phyloP scores from a whole-genome alignment of 2,113 vertebrate species.

The Petromus typicus region DNA sequence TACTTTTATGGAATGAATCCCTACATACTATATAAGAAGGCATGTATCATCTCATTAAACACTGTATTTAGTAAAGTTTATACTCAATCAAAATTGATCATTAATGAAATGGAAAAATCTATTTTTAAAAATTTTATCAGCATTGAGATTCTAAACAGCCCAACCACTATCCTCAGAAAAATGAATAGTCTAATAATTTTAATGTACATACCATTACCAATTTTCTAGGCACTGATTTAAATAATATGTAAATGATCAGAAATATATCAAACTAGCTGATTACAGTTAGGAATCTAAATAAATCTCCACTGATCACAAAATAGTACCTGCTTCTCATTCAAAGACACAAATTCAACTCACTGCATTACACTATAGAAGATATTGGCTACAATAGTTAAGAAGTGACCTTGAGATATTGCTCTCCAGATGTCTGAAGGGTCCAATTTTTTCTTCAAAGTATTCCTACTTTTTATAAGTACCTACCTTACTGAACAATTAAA shows the following conservation, averaged over 20 bases:
- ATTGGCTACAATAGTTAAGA: not conserved
- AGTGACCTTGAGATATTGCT: slow-evolving; percentile 59
- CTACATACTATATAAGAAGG: slow-evolving; percentile 12
- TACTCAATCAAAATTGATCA: slow-evolving; percentile 62
- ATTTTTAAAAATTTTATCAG: slow-evolving; percentile 65
- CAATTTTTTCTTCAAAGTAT: slow-evolving; percentile 30
- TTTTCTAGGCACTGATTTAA: slow-evolving; percentile 56
- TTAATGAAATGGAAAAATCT: slow-evolving; percentile 24
- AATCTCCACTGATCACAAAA: slow-evolving; percentile 54
- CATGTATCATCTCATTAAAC: slow-evolving; percentile 54
- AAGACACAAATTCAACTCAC: slow-evolving; percentile 52
- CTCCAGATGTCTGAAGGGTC: not conserved
- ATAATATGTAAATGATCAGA: slow-evolving; percentile 39
- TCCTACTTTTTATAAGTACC: slow-evolving; percentile 48
- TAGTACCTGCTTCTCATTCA: slow-evolving; percentile 37
- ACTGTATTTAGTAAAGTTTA: slow-evolving; percentile 56
- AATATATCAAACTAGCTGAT: slow-evolving; percentile 58
- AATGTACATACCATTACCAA: slow-evolving; percentile 49
- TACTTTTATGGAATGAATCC: slow-evolving; percentile 18
- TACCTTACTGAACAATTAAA: slow-evolving; percentile 23
- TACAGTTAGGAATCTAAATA: slow-evolving; percentile 61
- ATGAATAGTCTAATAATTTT: slow-evolving; percentile 61
- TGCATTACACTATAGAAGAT: slow-evolving; percentile 41
- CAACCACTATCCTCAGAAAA: slow-evolving; percentile 42
- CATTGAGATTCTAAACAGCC: slow-evolving; percentile 26